Evolutionary conservation across 1,140 invertebrate species (phyloP).

Genomic region (Euura lappo): DNA sequence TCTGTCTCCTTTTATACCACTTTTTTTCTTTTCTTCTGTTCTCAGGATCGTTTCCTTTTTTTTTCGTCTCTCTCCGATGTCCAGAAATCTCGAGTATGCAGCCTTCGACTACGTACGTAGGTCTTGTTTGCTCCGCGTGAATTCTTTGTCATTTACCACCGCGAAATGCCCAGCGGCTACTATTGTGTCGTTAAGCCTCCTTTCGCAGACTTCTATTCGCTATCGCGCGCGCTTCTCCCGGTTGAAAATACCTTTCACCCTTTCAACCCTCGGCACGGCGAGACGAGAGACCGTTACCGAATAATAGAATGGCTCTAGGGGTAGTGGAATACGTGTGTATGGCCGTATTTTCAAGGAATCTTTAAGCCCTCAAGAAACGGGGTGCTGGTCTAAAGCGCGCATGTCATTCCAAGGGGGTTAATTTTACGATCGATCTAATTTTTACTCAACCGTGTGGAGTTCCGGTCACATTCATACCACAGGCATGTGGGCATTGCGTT

Average conservation of each 20-base stretch:
- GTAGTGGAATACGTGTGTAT: no score
- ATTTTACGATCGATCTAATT: no score
- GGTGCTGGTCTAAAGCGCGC: no score
- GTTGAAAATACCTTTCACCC: background rate
- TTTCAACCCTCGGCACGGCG: background rate
- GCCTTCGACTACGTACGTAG: background rate
- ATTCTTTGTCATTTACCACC: slow-evolving; percentile 22
- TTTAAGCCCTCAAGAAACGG: no score
- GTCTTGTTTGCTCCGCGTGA: slow-evolving; percentile 24
- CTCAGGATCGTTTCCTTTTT: slow-evolving; percentile 17
- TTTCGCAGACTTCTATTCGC: background rate
- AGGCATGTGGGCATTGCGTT: no score
- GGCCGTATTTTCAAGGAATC: no score
- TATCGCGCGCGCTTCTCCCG: background rate
- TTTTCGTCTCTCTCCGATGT: slow-evolving; percentile 11
- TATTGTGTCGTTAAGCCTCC: slow-evolving; percentile 26
- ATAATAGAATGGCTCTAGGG: no score
- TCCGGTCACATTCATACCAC: no score
- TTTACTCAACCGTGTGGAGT: no score
- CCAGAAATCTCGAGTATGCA: no score
- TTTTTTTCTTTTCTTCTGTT: slow-evolving; percentile 10
- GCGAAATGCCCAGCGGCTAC: slow-evolving; percentile 13
- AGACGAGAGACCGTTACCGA: no score
- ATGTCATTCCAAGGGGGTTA: no score
- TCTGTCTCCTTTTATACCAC: background rate